Evolutionary conservation across 1,140 invertebrate genomes (phyloP), one percentile per base, ranked within the genome.

Genomic region (Drosophila simulans): DNA sequence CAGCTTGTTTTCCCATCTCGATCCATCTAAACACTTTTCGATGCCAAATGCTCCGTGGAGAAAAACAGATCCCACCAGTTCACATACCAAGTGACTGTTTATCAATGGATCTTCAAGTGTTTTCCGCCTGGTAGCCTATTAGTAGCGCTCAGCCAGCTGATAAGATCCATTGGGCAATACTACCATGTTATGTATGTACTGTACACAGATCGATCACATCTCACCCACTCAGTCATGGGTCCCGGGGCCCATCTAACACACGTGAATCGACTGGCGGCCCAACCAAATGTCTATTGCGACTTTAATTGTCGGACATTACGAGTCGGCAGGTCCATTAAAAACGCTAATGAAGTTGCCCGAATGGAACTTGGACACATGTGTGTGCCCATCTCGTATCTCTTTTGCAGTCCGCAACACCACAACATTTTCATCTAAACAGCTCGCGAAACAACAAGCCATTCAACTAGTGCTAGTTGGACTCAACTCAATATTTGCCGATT

Each of bases 271-370:
- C 4, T n/a, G 22, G 34, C 35, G 34, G 62, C 31, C 40, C 34
- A 56, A 40, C 42, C 51, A 46, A 58, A 55, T 58, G 57, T 37
- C 57, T 66, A 53, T 81, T 71, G 71, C 77, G 51, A 66, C 75
- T 86, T 88, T 86, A 86, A 86, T 86, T 89, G 83, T 80, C 64
- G 76, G 58, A 57, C 79, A 70, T 85, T 85, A 85, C 81, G 82
- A 77, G 72, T 85, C 82, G 82, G 77, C 77, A 85, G 84, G 65
- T 84, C 80, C 83, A 88, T 88, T 88, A 88, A 88, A 82, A 88
- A 84, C 63, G 83, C 78, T 89, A 88, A 88, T 88, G 89, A 89
- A 88, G 83, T 88, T 88, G 80, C 84, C 76, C 65, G 77, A 83
- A 62, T 82, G 69, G 69, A 73, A 76, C 70, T 62, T 73, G 53